Evolutionary conservation across 2,888 invertebrate species (phyloP).

Genomic region (Helicoverpa assulta): DNA sequence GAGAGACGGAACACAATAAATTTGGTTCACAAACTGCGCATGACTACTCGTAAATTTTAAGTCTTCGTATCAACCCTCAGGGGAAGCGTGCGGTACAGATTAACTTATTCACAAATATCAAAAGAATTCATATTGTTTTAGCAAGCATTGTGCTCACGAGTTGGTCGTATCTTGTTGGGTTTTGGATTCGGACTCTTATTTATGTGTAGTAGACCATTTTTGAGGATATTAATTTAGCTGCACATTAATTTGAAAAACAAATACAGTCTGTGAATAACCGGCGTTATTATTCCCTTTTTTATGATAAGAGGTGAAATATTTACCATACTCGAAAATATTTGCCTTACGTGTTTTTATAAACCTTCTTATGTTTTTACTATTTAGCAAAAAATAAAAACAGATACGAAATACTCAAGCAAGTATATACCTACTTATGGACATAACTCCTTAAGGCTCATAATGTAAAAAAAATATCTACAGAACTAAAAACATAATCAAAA

Average conservation of each 20-base stretch:
- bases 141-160: conserved; percentile 64
- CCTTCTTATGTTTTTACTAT: too few species aligned
- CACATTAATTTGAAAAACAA: too few species aligned
- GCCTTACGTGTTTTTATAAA: too few species aligned
- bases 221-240: conserved; percentile 17
- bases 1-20: conserved; percentile 73
- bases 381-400: too few species aligned
- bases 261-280: too few species aligned
- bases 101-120: conserved; percentile 72
- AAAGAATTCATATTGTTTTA: conserved; percentile 72
- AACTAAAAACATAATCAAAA: not conserved
- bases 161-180: conserved; percentile 57
- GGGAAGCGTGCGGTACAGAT: conserved; percentile 79
- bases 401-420: too few species aligned
- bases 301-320: too few species aligned
- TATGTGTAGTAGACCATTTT: conserved; percentile 61
- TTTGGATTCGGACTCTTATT: conserved; percentile 61
- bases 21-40: conserved; percentile 71
- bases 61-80: conserved; percentile 74
- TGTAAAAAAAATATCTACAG: too few species aligned
- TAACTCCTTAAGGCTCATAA: too few species aligned
- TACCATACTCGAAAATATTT: too few species aligned
- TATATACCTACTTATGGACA: not conserved
- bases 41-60: conserved; percentile 81
- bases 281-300: too few species aligned